Evolutionary conservation across 2,113 vertebrate genomes (phyloP), one percentile per base, ranked within the genome.

Genomic region (Trogon surrucura): DNA sequence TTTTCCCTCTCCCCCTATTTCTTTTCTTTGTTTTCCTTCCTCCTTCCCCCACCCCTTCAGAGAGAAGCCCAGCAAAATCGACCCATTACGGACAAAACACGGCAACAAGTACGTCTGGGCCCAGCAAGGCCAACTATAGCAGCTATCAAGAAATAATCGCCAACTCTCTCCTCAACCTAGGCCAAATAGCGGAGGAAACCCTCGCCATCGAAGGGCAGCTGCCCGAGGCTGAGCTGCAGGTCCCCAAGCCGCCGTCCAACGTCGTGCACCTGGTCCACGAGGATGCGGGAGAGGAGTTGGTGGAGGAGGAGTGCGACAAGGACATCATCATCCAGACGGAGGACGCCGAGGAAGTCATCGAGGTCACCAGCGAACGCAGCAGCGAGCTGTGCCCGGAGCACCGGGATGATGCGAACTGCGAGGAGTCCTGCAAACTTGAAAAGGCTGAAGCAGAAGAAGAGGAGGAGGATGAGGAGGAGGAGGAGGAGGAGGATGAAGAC

Each of bases 151-250:
- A 98, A 95, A 98, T 98, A 94, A 98, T 99, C 16, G 98, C 99
- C 92, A 98, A 98, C 92, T 99, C 99, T 60, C 98, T 99, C 83
- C 97, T 99, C 23, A 98, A 99, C 96, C 97, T 99, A 85, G 98
- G 98, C 94, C 98, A 98, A 91, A 97, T 98, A 72, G 95, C 98
- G 2, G 97, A 98, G 86, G 98, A 98, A 87, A 95, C 97, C 25
- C 95, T 98, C 1, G 96, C 88, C 16, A 95, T 95, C 2, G 97
- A 98, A 56, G 97, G 97, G 74, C 86, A 97, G 69, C 80, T 97
- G 83, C 93, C 97, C 0, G 96, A 97, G 45, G 88, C 83, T 0
- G 96, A 96, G 30, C 93, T 96, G 66, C 97, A 96, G 64, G 96
- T n/a, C 56, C 88, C 96, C 95, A 96, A 97, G 57, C 86, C 96